Base-by-base conservation (phyloP, 2,113 vertebrate genomes). In the Semnornis frantzii region DNA sequence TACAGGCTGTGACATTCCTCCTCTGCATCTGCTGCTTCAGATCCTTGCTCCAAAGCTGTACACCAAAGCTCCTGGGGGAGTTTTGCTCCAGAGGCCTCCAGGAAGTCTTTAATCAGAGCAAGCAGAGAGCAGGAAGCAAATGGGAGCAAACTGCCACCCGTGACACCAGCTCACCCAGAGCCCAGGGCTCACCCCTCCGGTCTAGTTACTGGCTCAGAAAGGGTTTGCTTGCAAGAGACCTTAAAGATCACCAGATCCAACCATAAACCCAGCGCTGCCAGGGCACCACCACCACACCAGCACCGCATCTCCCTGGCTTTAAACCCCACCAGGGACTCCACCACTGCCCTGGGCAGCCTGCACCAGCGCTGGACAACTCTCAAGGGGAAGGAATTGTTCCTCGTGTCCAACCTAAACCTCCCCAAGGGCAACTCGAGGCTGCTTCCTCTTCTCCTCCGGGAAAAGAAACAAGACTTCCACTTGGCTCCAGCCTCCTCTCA, bases 1-100 rank as follows among this genome's bases (percentile, higher is more conserved):
- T 25, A 10, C 2, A 5, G 0, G 6, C 71, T 6, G n/a, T 3
- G 39, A 5, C 31, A 6, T 2, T 6, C n/a, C 33, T 42, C 8
- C 25, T 10, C 39, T 1, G 12, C 28, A 4, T 17, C 54, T 6
- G 28, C 57, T 8, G 24, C 33, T 14, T 6, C 71, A 17, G 39
- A 1, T 9, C 46, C 50, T 5, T 1, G 2, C 58, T 9, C 57
- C 27, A 8, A 37, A 6, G 17, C 78, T 15, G 57, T 10, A 20
- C 24, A 11, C 16, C 28, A 30, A 12, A n/a, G 42, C 30, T 23
- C 39, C 30, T 15, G 30, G 30, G 31, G 66, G 42, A 31, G 18
- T 19, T 31, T 6, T 31, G 64, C 63, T 46, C 42, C 66, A 24
- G 30, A 25, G 21, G 10, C 15, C 66, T 48, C 66, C 20, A n/a